Percentiles rank a stretch among this genome's conserved stretches.
Evolutionary conservation across 2,797 vertebrate genomes (phyloP).

Genomic region (Squalus acanthias): DNA sequence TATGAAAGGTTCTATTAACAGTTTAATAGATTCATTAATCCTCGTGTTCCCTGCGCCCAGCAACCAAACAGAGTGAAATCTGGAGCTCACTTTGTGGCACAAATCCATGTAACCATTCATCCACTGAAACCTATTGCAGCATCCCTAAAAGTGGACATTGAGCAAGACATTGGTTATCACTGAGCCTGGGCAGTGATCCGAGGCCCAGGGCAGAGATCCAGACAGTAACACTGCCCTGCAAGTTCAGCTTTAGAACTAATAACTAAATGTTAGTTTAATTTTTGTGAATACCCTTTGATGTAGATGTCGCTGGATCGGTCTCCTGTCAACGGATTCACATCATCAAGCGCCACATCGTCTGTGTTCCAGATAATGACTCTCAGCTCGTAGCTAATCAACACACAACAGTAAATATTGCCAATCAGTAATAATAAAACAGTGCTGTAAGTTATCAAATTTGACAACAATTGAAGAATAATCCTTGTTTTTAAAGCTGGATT

Average conservation of each 20-base stretch:
- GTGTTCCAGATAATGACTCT: conserved; percentile 91
- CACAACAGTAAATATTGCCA: not conserved
- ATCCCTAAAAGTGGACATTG: too few relatives aligned
- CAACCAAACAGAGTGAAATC: not conserved
- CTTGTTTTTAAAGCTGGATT: not conserved
- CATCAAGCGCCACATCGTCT: conserved; percentile 81
- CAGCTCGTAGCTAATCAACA: conserved; percentile 76
- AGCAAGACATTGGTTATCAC: not conserved
- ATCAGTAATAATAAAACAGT: not conserved
- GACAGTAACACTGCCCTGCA: not conserved
- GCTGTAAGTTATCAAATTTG: too few relatives aligned
- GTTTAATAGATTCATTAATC: not conserved
- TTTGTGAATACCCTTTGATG: conserved; percentile 72
- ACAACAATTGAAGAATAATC: not conserved
- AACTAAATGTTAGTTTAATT: not conserved
- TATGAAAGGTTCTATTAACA: not conserved
- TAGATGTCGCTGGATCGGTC: conserved; percentile 86
- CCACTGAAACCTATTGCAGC: too few relatives aligned
- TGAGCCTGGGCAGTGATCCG: not conserved
- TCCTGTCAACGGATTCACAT: conserved; percentile 83
- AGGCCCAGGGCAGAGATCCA: not conserved
- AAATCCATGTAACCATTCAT: too few relatives aligned
- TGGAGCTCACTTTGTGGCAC: not conserved
- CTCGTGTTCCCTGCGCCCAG: not conserved
- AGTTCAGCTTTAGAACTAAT: not conserved